Conservation (phyloP, 2,797 vertebrate species). For the Brotogeris chrysoptera region DNA sequence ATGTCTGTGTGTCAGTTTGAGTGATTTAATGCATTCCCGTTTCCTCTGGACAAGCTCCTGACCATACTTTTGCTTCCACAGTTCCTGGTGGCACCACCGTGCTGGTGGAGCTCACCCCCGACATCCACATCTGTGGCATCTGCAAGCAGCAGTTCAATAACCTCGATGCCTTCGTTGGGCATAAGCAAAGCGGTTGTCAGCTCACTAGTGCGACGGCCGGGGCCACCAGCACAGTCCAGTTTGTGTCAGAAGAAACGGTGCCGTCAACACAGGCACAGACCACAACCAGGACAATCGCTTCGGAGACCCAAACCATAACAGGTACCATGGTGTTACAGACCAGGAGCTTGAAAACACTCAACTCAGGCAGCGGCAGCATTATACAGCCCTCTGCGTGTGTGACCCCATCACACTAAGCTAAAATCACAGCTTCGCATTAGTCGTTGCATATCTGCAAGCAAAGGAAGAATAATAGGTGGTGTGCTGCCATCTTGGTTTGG, state of each 20-base stretch:
- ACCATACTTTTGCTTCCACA: neutral
- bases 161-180: constrained; percentile 90
- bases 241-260: constrained; percentile 75
- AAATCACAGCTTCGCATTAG: neutral
- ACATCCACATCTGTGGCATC: constrained; percentile 96
- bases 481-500: neutral
- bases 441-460: accelerated
- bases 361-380: accelerated
- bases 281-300: constrained; percentile 71
- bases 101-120: constrained; percentile 89
- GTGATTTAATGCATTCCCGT: accelerated
- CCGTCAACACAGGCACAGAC: constrained; percentile 63
- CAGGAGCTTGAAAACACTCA: neutral
- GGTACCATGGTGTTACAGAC: constrained; percentile 66
- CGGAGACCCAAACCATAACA: constrained; percentile 83
- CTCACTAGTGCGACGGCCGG: constrained; percentile 73
- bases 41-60: neutral
- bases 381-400: accelerated
- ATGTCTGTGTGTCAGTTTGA: accelerated
- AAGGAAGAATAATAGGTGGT: neutral
- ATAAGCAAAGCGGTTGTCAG: constrained; percentile 93
- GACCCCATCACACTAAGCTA: neutral
- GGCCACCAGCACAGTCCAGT: constrained; percentile 73
- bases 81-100: constrained; percentile 82
- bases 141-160: constrained; percentile 97